These are phyloP conservation scores for Telenomus remus DNA, from an alignment of 1,140 invertebrate genomes.

Conservation along the genomic window DNA sequence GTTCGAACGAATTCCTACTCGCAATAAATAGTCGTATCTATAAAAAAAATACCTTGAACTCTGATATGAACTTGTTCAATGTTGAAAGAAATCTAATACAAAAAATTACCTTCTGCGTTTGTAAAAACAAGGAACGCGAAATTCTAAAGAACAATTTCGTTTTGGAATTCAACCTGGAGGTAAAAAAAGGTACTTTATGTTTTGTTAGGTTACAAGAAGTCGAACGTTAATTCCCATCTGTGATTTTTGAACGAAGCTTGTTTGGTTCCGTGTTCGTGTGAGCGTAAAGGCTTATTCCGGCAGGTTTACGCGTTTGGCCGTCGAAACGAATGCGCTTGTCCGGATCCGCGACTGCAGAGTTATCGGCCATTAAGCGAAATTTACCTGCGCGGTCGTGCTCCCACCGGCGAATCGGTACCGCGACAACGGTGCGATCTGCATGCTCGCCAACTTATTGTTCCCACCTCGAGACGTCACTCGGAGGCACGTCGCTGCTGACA, in stretches of 20 bases:
- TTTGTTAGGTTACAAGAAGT: neutral
- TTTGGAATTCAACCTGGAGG: no score
- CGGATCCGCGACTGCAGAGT: constrained; percentile 14
- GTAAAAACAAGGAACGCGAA: no score
- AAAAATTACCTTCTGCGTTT: no score
- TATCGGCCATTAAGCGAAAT: constrained; percentile 36
- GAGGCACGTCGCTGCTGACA: constrained; percentile 34
- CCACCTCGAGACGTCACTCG: constrained; percentile 25
- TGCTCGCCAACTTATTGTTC: constrained; percentile 26
- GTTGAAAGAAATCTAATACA: no score
- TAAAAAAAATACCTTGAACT: no score
- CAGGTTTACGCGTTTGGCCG: constrained; percentile 16
- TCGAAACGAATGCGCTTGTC: constrained; percentile 13
- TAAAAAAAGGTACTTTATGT: constrained; percentile 20
- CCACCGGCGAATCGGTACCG: constrained; percentile 9
- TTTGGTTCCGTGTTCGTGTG: constrained; percentile 21
- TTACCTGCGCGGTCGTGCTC: constrained; percentile 14
- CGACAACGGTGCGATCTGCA: constrained; percentile 29
- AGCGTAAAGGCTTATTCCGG: neutral
- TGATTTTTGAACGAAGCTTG: neutral
- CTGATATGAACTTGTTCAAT: no score
- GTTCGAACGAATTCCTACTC: no score
- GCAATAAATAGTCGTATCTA: no score
- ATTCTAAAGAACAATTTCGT: no score
- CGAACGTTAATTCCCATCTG: neutral